Percentiles rank a stretch among this genome's conserved stretches.
Evolutionary conservation across 2,113 vertebrate genomes (phyloP).

Genomic region (Galeopterus variegatus): DNA sequence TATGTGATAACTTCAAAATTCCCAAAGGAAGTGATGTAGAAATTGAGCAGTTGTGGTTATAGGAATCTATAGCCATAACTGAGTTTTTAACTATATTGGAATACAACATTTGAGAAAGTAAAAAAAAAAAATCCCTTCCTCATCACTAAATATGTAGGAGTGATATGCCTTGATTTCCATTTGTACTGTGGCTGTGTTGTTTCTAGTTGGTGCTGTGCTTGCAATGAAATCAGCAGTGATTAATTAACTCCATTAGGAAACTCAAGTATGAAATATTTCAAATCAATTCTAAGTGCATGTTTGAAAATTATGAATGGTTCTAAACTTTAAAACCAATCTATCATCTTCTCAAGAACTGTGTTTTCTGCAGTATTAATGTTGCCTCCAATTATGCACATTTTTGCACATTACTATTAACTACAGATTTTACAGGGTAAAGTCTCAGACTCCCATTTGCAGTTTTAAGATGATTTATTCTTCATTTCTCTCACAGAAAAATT

Average conservation of each 20-base stretch:
- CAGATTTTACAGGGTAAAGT: slow-evolving; percentile 63
- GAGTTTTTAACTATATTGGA: neutral
- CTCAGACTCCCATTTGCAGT: slow-evolving; percentile 37
- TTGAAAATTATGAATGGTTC: slow-evolving; percentile 83
- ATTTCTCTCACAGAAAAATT: slow-evolving; percentile 47
- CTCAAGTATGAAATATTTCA: slow-evolving; percentile 85
- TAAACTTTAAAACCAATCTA: slow-evolving; percentile 80
- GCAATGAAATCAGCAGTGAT: slow-evolving; percentile 80
- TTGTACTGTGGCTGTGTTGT: neutral
- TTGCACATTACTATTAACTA: slow-evolving; percentile 75
- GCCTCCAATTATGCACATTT: slow-evolving; percentile 77
- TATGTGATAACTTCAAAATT: neutral
- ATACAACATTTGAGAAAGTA: neutral
- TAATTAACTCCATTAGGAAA: slow-evolving; percentile 85
- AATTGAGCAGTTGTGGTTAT: neutral
- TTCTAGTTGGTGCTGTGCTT: slow-evolving; percentile 72
- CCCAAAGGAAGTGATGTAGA: neutral
- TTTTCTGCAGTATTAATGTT: slow-evolving; percentile 76
- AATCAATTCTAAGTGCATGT: slow-evolving; percentile 82
- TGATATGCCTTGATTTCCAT: slow-evolving; percentile 27
- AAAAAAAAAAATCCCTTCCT: slow-evolving; percentile 7
- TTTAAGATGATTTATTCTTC: slow-evolving; percentile 64
- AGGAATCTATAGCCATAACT: neutral
- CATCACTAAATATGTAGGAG: slow-evolving; percentile 34
- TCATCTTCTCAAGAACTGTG: slow-evolving; percentile 69